Evolutionary conservation across 2,113 vertebrate species (phyloP).

Genomic region (Centropus bengalensis): DNA sequence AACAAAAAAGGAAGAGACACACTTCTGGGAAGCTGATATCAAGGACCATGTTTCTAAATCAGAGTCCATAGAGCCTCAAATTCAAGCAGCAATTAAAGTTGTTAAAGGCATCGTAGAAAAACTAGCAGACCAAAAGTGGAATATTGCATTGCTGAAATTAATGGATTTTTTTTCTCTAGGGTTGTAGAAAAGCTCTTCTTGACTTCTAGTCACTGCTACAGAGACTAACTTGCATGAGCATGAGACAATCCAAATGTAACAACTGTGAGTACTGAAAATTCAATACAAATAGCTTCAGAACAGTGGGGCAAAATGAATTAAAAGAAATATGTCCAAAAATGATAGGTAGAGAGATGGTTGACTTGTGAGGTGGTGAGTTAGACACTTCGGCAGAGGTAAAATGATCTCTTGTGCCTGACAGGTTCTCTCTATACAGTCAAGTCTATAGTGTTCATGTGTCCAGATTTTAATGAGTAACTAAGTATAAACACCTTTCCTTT

Average conservation of each 20-base stretch:
- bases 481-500: neutral
- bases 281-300: neutral
- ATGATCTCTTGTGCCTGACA: neutral
- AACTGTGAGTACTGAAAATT: neutral
- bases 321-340: neutral
- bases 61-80: neutral
- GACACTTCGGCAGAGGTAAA: neutral
- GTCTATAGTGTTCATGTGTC: neutral
- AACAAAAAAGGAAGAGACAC: conserved; percentile 25
- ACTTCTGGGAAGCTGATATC: neutral
- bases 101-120: neutral
- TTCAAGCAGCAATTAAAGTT: conserved; percentile 13
- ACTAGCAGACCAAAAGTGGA: neutral
- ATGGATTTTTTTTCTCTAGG: neutral
- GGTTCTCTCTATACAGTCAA: neutral
- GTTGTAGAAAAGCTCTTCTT: neutral
- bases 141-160: neutral
- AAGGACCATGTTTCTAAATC: neutral
- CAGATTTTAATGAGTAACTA: neutral
- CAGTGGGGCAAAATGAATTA: neutral
- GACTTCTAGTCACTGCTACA: neutral
- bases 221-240: neutral
- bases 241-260: neutral
- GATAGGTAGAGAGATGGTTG: neutral
- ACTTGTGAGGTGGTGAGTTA: neutral